Conservation (phyloP, 2,888 invertebrate genomes). For the Calliopum simillimum region DNA sequence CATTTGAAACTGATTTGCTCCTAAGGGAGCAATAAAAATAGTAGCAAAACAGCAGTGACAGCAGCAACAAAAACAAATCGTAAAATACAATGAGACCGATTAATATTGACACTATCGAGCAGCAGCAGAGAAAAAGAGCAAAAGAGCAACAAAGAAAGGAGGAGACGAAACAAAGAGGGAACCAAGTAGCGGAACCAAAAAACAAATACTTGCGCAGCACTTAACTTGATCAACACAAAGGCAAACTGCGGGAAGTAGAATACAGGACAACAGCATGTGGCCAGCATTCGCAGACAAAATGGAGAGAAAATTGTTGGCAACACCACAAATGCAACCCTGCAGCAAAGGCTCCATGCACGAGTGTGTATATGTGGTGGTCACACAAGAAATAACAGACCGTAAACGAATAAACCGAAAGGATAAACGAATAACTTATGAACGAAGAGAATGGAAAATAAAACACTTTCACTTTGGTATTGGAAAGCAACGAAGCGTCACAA, state of each 20-base stretch:
- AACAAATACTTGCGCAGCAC: not conserved
- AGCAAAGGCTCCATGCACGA: too few species aligned
- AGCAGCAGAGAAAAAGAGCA: not conserved
- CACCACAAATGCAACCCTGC: too few species aligned
- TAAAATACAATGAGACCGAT: not conserved
- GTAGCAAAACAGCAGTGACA: conserved; percentile 28
- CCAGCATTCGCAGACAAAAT: too few species aligned
- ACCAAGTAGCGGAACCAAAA: conserved; percentile 21
- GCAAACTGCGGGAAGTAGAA: conserved; percentile 38
- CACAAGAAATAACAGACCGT: too few species aligned
- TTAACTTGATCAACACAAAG: conserved; percentile 34
- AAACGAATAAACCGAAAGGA: too few species aligned
- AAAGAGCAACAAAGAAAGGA: not conserved
- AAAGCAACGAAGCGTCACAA: not conserved
- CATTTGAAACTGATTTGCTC: conserved; percentile 37
- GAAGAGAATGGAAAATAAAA: too few species aligned
- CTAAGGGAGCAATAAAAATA: conserved; percentile 51
- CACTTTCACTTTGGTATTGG: not conserved
- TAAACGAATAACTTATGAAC: too few species aligned
- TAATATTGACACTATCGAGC: not conserved
- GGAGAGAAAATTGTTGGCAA: too few species aligned
- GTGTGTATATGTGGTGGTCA: too few species aligned
- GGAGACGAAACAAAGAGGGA: not conserved
- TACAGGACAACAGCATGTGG: conserved; percentile 32
- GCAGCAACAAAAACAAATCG: conserved; percentile 30